Evolutionary conservation across 2,113 vertebrate species (phyloP).

Genomic region (Geococcyx californianus): DNA sequence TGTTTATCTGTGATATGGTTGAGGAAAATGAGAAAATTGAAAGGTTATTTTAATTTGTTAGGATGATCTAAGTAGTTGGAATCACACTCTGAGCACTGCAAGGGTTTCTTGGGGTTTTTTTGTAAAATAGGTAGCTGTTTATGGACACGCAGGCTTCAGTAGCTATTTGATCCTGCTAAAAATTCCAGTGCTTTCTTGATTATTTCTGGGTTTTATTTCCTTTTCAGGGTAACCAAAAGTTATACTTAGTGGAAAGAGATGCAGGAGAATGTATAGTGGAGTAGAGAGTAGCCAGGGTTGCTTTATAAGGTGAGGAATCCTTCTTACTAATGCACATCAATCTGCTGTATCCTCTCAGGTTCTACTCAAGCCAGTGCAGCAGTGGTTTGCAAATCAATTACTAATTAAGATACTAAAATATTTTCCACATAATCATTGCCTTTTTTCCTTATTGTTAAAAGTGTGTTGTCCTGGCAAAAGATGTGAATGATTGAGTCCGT

Average conservation of each 20-base stretch:
- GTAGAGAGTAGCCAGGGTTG: background rate
- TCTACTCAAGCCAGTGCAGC: background rate
- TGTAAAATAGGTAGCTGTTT: background rate
- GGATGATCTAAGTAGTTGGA: background rate
- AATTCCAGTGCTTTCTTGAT: background rate
- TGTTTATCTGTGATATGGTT: background rate
- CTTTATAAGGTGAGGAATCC: background rate
- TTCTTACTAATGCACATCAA: rapidly evolving
- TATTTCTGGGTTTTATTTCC: background rate
- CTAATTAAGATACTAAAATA: background rate
- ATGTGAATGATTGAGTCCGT: background rate
- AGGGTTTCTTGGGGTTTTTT: background rate
- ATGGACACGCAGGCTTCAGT: background rate
- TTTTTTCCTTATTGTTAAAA: background rate
- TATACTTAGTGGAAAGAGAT: background rate
- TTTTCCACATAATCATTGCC: background rate
- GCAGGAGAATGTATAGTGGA: background rate
- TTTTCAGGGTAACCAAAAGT: background rate
- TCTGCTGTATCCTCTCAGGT: background rate
- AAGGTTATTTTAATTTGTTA: background rate
- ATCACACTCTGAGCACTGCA: background rate
- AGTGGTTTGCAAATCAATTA: background rate
- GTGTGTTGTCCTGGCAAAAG: background rate
- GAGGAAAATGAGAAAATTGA: background rate
- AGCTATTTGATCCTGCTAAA: background rate